Percentiles rank a stretch among this genome's conserved stretches.
Conservation (phyloP, 2,888 invertebrate genomes). For the Phoenoteleia sp. region DNA sequence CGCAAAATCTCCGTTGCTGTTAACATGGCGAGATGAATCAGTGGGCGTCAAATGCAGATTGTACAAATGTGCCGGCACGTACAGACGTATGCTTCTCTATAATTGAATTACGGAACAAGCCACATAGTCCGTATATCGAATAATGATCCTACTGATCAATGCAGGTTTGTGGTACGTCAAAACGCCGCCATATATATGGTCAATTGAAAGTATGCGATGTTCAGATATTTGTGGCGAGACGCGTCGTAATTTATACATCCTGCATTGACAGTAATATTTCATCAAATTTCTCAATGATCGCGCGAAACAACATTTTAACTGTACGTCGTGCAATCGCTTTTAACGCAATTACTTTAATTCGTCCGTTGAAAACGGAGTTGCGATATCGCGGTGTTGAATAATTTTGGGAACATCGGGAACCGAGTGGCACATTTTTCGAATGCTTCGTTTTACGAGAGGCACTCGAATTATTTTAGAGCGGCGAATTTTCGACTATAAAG, state of each 20-base stretch:
- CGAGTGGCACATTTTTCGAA: neutral
- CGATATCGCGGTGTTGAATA: too few species aligned
- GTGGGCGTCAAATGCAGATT: slow-evolving; percentile 84
- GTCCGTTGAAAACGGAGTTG: too few species aligned
- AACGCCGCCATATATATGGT: slow-evolving; percentile 45
- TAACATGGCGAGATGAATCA: slow-evolving; percentile 81
- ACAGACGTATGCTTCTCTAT: slow-evolving; percentile 69
- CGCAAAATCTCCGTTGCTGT: slow-evolving; percentile 80
- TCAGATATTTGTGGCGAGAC: slow-evolving; percentile 37
- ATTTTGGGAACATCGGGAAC: too few species aligned
- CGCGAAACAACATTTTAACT: too few species aligned
- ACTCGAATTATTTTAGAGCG: neutral
- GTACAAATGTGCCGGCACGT: slow-evolving; percentile 79
- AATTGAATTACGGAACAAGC: slow-evolving; percentile 75
- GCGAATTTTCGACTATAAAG: neutral
- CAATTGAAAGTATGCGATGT: slow-evolving; percentile 52
- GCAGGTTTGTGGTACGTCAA: slow-evolving; percentile 64
- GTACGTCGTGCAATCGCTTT: too few species aligned
- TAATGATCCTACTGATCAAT: slow-evolving; percentile 78
- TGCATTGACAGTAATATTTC: neutral
- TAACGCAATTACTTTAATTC: too few species aligned
- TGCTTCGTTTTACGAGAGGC: neutral
- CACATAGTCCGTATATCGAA: slow-evolving; percentile 78
- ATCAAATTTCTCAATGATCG: too few species aligned
- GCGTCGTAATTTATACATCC: slow-evolving; percentile 23